phyloP scores from a whole-genome alignment of 2,113 vertebrate species.

The Chionodraco myersi region DNA sequence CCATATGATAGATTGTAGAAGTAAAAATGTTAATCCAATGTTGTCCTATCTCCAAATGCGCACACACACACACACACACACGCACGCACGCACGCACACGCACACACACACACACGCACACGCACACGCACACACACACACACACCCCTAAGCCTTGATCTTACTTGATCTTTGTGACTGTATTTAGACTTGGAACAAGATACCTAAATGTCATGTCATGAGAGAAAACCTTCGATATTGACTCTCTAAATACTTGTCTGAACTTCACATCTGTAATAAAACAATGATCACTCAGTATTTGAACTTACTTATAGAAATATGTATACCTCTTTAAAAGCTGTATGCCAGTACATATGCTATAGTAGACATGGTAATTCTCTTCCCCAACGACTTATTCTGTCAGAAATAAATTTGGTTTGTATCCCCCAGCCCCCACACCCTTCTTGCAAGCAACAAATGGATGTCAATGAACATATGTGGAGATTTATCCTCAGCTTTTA shows the following conservation, averaged over 20 bases:
- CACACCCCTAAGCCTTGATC: no score
- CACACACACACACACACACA: neutral
- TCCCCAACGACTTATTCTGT: no score
- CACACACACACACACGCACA: neutral
- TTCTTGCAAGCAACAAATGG: no score
- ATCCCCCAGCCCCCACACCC: no score
- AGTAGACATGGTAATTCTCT: no score
- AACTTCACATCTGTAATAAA: neutral
- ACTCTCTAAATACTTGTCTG: conserved; percentile 9
- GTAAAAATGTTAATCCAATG: conserved; percentile 9
- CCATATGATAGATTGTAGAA: neutral
- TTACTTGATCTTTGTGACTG: no score
- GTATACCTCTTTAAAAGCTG: neutral
- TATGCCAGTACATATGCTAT: no score
- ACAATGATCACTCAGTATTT: neutral
- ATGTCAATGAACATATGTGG: no score
- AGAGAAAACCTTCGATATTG: neutral
- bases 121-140: neutral
- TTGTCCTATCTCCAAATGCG: neutral
- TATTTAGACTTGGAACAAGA: neutral
- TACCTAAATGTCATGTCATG: conserved; percentile 6
- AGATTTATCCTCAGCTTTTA: no score
- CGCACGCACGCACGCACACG: neutral
- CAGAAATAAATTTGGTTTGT: no score
- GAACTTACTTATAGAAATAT: neutral